phyloP scores from a whole-genome alignment of 2,797 vertebrate species.

The Peromyscus attwateri region DNA sequence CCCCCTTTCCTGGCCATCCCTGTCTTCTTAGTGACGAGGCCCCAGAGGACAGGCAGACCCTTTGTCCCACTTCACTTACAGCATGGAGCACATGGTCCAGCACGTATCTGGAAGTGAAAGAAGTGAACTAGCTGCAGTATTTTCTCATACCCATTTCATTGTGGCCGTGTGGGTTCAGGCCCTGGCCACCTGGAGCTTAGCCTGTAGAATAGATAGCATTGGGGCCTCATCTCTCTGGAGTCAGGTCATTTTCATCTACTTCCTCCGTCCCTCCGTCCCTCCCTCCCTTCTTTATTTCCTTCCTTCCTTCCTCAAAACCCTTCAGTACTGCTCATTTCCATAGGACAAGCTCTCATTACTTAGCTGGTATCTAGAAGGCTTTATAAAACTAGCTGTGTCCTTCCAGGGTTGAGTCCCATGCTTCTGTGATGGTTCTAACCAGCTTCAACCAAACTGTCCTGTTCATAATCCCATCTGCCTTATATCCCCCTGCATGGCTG shows the following conservation, averaged over 20 bases:
- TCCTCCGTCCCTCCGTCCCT: background rate
- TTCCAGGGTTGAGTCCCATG: background rate
- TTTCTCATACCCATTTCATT: background rate
- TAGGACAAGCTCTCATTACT: background rate
- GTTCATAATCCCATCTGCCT: no score
- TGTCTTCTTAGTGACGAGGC: background rate
- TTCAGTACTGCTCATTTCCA: background rate
- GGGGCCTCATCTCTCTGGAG: background rate
- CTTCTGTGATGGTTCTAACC: background rate
- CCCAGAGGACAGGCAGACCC: background rate
- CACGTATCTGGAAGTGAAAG: background rate
- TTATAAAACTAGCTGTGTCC: background rate
- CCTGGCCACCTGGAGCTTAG: background rate
- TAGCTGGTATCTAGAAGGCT: background rate
- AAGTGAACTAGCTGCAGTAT: background rate
- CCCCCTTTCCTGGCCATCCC: background rate
- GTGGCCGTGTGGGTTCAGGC: background rate
- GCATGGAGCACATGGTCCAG: background rate
- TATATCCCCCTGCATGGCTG: background rate
- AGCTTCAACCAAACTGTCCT: background rate
- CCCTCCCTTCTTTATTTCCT: background rate
- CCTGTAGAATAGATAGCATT: accelerated
- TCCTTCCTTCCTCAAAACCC: background rate
- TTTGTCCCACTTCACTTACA: background rate
- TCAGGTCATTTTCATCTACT: background rate